Conservation (phyloP, 2,888 invertebrate genomes). For the Scaptomyza polygonia region DNA sequence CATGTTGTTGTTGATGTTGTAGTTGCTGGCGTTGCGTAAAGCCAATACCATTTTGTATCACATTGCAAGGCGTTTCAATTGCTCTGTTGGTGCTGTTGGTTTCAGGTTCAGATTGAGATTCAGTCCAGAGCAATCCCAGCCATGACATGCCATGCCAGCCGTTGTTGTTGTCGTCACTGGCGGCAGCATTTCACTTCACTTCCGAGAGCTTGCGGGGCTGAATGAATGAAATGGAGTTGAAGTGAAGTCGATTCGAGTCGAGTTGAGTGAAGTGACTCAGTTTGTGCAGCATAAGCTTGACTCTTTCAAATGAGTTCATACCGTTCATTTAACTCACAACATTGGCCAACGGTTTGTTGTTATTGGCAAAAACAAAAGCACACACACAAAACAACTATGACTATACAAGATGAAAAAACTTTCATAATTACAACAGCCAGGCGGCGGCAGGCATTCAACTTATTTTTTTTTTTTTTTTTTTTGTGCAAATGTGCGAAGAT, state of each 20-base stretch:
- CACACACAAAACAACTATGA: slow-evolving; percentile 6
- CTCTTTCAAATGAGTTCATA: slow-evolving; percentile 74
- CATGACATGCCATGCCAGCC: slow-evolving; percentile 35
- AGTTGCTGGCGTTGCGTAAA: slow-evolving; percentile 56
- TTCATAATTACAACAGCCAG: slow-evolving; percentile 66
- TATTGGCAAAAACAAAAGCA: slow-evolving; percentile 21
- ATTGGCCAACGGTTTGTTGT: slow-evolving; percentile 37
- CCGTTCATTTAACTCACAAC: slow-evolving; percentile 61
- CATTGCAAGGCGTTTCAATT: slow-evolving; percentile 67
- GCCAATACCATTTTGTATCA: slow-evolving; percentile 72
- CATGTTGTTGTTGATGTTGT: slow-evolving; percentile 24
- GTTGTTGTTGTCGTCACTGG: slow-evolving; percentile 57
- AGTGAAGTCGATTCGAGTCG: slow-evolving; percentile 9
- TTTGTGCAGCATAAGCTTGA: slow-evolving; percentile 64
- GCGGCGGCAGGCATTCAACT: slow-evolving; percentile 56
- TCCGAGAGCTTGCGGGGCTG: slow-evolving; percentile 61
- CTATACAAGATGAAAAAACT: slow-evolving; percentile 58
- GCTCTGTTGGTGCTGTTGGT: slow-evolving; percentile 41
- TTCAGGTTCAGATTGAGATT: slow-evolving; percentile 71
- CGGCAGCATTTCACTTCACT: slow-evolving; percentile 70
- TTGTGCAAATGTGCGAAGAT: slow-evolving; percentile 70
- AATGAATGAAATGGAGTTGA: slow-evolving; percentile 58
- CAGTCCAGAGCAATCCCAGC: slow-evolving; percentile 26
- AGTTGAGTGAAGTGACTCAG: slow-evolving; percentile 49
- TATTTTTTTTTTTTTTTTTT: slow-evolving; percentile 32